These are phyloP conservation scores for Edolisoma coerulescens DNA, from an alignment of 2,113 vertebrate genomes.

Conservation along the genomic window DNA sequence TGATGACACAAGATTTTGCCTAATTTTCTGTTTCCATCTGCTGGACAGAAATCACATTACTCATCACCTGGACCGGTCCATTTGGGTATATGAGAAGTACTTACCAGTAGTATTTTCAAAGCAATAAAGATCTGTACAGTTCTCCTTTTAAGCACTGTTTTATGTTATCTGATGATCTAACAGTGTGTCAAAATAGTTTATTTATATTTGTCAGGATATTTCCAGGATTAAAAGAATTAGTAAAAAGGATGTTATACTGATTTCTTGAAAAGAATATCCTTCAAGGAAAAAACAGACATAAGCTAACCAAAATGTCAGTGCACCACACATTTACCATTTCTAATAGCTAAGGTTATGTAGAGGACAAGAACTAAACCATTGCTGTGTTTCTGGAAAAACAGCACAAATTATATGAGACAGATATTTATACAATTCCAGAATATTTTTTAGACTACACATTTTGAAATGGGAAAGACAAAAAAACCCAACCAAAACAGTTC, in stretches of 20 bases:
- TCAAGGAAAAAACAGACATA: conserved; percentile 71
- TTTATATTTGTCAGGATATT: conserved; percentile 52
- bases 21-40: conserved; percentile 27
- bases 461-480: neutral
- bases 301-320: conserved; percentile 65
- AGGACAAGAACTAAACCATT: conserved; percentile 44
- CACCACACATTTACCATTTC: conserved; percentile 60
- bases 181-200: neutral
- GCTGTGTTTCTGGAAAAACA: neutral
- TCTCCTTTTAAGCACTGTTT: neutral
- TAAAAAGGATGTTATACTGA: neutral
- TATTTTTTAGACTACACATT: neutral
- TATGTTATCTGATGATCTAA: neutral
- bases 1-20: neutral
- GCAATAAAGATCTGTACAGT: neutral
- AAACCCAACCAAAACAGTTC: neutral
- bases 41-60: conserved; percentile 6
- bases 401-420: neutral
- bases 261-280: conserved; percentile 61
- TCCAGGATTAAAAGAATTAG: neutral
- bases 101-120: neutral
- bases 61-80: neutral
- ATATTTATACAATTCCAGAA: neutral
- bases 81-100: neutral
- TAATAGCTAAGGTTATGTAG: conserved; percentile 66